Conservation (phyloP, 2,888 invertebrate species). For the Lycia hirtaria region DNA sequence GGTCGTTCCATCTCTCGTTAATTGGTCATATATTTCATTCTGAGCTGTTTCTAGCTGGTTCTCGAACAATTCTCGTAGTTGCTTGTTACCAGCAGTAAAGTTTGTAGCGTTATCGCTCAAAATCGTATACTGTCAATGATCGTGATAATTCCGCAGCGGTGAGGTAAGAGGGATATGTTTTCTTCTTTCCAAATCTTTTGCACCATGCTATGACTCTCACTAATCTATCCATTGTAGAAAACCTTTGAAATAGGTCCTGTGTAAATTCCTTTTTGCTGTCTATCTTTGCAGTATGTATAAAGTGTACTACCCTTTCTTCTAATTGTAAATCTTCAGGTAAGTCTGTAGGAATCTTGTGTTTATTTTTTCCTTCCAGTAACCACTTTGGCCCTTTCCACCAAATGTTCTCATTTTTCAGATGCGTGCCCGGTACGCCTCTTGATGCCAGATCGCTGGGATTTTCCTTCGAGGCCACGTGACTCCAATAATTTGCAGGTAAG, state of each 20-base stretch:
- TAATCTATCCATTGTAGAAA: neutral
- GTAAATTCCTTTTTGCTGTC: neutral
- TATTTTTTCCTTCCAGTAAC: conserved; percentile 1
- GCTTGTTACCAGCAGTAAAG: conserved; percentile 32
- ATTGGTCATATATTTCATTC: neutral
- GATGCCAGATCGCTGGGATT: conserved; percentile 46
- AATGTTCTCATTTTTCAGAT: neutral
- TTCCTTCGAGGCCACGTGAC: conserved; percentile 15
- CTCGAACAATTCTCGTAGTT: neutral
- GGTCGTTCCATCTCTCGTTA: neutral
- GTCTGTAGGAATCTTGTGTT: conserved; percentile 7
- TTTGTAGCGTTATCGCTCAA: conserved; percentile 38
- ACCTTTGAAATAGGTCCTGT: neutral
- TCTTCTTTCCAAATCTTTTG: conserved; percentile 19
- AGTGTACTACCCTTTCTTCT: conserved; percentile 1
- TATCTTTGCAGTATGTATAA: neutral
- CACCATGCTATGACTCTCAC: conserved; percentile 29
- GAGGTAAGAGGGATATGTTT: neutral
- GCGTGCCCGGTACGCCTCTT: conserved; percentile 27
- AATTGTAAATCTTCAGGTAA: conserved; percentile 2
- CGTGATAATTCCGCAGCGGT: neutral
- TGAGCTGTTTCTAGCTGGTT: neutral
- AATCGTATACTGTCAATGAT: conserved; percentile 20
- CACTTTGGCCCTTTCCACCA: conserved; percentile 13
- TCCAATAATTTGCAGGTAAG: conserved; percentile 7